These are phyloP conservation scores for Apteryx owenii DNA, from an alignment of 2,113 vertebrate species.

Conservation along the genomic window DNA sequence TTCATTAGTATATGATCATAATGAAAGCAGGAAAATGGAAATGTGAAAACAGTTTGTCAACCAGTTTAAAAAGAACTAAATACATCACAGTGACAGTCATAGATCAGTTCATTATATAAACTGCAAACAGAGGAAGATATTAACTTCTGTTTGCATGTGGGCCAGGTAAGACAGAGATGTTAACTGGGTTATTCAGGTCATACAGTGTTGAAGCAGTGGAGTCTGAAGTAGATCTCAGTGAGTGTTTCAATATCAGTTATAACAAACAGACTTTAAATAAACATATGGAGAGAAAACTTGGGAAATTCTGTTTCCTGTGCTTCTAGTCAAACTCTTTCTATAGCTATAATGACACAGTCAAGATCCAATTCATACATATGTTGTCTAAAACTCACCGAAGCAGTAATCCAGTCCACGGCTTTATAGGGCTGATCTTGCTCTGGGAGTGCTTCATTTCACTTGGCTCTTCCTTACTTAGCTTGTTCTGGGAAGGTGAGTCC, in stretches of 20 bases:
- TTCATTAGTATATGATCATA: background rate
- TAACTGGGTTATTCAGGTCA: background rate
- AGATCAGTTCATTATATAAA: background rate
- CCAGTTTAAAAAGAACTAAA: background rate
- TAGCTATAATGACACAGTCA: background rate
- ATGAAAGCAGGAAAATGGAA: background rate
- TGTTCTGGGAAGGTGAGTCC: background rate
- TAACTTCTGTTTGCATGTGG: background rate
- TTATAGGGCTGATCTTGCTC: background rate
- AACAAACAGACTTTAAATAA: background rate
- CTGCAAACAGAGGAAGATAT: background rate
- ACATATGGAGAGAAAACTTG: accelerated
- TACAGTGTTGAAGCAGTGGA: background rate
- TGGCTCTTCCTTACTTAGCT: background rate
- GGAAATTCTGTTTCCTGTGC: background rate
- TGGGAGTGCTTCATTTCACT: background rate
- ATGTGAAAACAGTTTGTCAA: background rate
- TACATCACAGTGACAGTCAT: background rate
- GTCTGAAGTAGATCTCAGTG: background rate
- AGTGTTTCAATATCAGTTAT: background rate
- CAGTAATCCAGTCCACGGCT: background rate
- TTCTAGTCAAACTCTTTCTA: background rate
- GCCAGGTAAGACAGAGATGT: background rate
- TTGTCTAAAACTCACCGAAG: background rate
- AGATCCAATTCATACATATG: background rate